Conservation (phyloP, 2,888 invertebrate species). For the Erebia epiphron region DNA sequence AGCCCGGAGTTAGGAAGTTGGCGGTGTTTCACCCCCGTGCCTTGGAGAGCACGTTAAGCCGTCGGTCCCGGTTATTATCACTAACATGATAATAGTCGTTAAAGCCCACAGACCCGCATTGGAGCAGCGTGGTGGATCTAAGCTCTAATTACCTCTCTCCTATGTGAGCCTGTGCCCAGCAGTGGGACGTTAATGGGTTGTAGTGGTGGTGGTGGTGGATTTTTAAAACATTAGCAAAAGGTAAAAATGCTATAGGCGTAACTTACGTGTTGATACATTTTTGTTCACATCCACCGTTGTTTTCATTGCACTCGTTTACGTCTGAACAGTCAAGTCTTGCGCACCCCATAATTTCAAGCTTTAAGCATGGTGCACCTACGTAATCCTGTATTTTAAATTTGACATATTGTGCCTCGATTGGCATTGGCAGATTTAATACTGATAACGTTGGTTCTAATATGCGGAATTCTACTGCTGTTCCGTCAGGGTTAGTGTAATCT, state of each 20-base stretch:
- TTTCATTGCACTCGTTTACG: constrained; percentile 92
- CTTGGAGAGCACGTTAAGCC: too few relatives aligned
- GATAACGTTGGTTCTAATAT: constrained; percentile 95
- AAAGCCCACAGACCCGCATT: too few relatives aligned
- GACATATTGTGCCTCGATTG: constrained; percentile 94
- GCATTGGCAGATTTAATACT: constrained; percentile 93
- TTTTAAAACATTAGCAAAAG: not conserved
- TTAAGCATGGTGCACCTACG: constrained; percentile 93
- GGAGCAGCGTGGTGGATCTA: too few relatives aligned
- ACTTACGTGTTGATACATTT: constrained; percentile 92
- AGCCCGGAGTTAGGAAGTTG: too few relatives aligned
- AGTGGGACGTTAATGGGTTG: too few relatives aligned
- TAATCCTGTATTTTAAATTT: constrained; percentile 94
- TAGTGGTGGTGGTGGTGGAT: not conserved
- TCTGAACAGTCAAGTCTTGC: constrained; percentile 94
- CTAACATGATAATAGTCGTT: too few relatives aligned
- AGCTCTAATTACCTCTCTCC: too few relatives aligned
- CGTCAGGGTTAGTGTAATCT: constrained; percentile 96
- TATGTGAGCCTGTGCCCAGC: too few relatives aligned
- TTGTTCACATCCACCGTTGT: constrained; percentile 96
- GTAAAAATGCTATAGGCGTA: not conserved
- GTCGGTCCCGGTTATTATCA: too few relatives aligned
- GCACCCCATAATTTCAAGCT: constrained; percentile 96
- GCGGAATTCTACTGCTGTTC: constrained; percentile 95
- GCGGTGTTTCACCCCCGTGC: too few relatives aligned